phyloP scores from a whole-genome alignment of 2,888 invertebrate genomes.

The Anorthoa munda region DNA sequence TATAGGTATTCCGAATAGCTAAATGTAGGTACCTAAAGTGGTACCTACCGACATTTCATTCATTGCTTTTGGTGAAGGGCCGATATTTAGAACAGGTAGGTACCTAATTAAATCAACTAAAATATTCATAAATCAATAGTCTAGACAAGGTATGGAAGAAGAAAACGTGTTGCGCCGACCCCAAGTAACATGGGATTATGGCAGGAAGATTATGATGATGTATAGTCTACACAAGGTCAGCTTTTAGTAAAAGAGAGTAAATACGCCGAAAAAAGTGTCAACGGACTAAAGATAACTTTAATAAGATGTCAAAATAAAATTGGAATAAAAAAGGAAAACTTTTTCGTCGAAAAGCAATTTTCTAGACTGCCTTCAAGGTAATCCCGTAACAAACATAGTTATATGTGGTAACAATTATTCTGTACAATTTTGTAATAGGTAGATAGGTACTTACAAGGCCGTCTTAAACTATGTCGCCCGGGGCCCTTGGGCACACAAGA shows the following conservation, averaged over 20 bases:
- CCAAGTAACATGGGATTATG: too few species aligned
- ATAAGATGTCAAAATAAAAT: neutral
- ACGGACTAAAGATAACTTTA: neutral
- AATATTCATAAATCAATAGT: conserved; percentile 44
- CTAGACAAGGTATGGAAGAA: neutral
- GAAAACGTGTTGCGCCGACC: too few species aligned
- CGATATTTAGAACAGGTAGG: conserved; percentile 19
- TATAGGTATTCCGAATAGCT: too few species aligned
- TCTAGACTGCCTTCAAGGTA: neutral
- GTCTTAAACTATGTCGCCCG: too few species aligned
- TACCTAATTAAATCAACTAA: conserved; percentile 3
- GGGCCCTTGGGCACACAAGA: too few species aligned
- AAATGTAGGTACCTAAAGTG: too few species aligned
- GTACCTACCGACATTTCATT: conserved; percentile 16
- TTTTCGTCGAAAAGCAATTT: neutral
- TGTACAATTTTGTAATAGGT: too few species aligned
- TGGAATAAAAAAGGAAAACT: neutral
- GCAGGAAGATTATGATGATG: too few species aligned
- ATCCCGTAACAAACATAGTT: neutral
- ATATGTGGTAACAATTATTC: too few species aligned
- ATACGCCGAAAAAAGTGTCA: neutral
- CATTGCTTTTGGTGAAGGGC: neutral
- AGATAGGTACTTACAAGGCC: too few species aligned
- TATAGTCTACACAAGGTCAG: conserved; percentile 10
- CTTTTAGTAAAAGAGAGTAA: neutral